A percentile compares a stretch with the other conserved stretches of the same genome.
Conservation (phyloP, 2,113 vertebrate genomes). For the Phylloscopus trochilus region DNA sequence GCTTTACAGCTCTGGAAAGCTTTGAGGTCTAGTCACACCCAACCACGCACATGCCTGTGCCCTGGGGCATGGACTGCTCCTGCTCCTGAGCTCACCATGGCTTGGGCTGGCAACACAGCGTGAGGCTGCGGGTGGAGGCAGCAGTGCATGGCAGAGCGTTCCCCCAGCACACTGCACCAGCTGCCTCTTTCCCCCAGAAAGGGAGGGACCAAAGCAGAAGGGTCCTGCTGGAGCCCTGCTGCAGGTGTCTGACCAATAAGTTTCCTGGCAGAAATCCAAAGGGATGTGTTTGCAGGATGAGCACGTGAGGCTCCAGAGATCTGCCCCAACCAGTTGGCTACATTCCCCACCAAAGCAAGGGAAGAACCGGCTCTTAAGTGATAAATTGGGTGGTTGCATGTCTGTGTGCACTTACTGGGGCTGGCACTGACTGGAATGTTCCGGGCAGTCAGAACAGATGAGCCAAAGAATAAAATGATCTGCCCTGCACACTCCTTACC, state of each 20-base stretch:
- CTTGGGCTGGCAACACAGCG: not conserved
- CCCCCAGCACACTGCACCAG: not conserved
- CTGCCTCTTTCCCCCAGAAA: not conserved
- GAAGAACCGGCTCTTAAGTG: not conserved
- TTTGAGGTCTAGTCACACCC: not conserved
- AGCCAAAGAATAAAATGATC: not conserved
- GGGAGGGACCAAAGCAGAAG: not conserved
- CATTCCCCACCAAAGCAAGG: not conserved
- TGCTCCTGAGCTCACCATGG: not conserved
- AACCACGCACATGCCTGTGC: rapidly evolving
- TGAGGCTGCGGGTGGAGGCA: rapidly evolving
- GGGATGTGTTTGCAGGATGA: not conserved
- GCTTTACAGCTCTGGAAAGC: not conserved
- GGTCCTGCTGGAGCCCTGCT: not conserved
- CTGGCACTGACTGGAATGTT: not conserved
- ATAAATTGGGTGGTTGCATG: not conserved
- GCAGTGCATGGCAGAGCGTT: not conserved
- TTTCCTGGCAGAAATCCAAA: not conserved
- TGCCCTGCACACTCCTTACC: not conserved
- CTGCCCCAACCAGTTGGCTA: not conserved
- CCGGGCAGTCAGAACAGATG: not conserved
- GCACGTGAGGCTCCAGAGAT: not conserved
- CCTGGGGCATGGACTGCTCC: not conserved
- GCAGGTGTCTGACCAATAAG: not conserved
- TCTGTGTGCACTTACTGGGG: not conserved